These are phyloP conservation scores for Heliconius eleuchia DNA, from an alignment of 1,140 invertebrate species.

Conservation along the genomic window DNA sequence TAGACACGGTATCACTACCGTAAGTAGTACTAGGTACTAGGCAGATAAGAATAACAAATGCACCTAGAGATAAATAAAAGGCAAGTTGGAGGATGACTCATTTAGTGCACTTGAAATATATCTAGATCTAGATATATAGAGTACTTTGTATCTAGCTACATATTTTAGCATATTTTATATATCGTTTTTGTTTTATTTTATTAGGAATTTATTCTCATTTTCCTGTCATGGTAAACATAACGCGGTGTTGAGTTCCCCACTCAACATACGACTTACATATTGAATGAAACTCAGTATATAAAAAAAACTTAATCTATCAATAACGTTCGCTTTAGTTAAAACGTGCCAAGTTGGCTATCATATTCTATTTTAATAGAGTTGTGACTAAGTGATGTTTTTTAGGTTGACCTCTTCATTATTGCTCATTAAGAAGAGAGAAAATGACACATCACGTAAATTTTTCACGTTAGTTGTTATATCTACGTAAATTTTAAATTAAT, in stretches of 20 bases:
- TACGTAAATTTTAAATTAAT: too few species aligned
- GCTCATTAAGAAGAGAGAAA: too few species aligned
- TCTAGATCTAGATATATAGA: background rate
- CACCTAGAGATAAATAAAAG: background rate
- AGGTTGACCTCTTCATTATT: too few species aligned
- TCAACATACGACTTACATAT: background rate
- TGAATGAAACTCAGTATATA: background rate
- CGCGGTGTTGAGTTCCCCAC: too few species aligned
- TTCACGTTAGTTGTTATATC: too few species aligned
- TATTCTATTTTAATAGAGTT: background rate
- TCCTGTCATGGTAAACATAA: too few species aligned
- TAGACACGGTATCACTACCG: background rate
- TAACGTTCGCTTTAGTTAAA: background rate
- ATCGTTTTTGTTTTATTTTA: too few species aligned
- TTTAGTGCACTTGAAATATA: background rate
- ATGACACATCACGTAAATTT: too few species aligned
- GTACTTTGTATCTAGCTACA: background rate
- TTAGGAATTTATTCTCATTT: too few species aligned
- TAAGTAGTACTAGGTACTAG: background rate
- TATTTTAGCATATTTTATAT: too few species aligned
- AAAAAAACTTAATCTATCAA: background rate
- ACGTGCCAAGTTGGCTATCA: background rate
- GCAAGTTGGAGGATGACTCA: background rate
- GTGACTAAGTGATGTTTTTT: background rate
- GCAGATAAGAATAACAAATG: slow-evolving; percentile 1